Evolutionary conservation across 2,888 invertebrate species (phyloP), one percentile per base, ranked within the genome.

Genomic region (Erebia ligea): DNA sequence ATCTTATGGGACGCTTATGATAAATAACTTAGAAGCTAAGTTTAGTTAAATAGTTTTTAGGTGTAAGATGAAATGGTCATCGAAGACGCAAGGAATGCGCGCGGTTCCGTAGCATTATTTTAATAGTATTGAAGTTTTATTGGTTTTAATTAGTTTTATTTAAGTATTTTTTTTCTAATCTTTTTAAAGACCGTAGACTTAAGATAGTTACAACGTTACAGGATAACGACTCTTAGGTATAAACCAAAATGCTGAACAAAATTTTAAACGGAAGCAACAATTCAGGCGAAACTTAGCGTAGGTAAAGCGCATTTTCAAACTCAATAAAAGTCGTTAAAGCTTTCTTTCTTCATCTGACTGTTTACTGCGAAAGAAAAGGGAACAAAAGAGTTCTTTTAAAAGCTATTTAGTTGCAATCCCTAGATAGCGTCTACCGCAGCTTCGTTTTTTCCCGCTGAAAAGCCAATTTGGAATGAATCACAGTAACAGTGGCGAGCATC

Each of bases 381-480:
- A 83, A 81, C 81, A 86, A 85, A 84, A 85, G 80, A 83, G 83
- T 87, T 85, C 86, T 88, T 90, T 90, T 86, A 89, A 91, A 90
- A 87, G 88, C 89, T 85, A 89, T 90, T 89, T 87, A 90, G 84
- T 86, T 77, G 76, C 84, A 82, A 82, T 86, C 87, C 87, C 87
- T 86, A 86, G 87, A 88, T 87, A 88, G 80, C 85, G 87, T 86
- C 86, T 85, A 86, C 88, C 89, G 84, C 89, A 89, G 81, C 83
- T 83, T 76, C 73, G 83, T 87, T 90, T 92, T 92, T 91, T 88
- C 84, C 82, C 87, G 87, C 88, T 91, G 91, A 90, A 92, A 91
- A 92, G 91, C 92, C 92, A 93, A 93, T 93, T 93, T 92, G 89
- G 87, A 93, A 93, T 93, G 92, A 93, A 93, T 93, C 93, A 93